These are phyloP conservation scores for Prunella himalayana DNA, from an alignment of 2,113 vertebrate species.

Conservation along the genomic window DNA sequence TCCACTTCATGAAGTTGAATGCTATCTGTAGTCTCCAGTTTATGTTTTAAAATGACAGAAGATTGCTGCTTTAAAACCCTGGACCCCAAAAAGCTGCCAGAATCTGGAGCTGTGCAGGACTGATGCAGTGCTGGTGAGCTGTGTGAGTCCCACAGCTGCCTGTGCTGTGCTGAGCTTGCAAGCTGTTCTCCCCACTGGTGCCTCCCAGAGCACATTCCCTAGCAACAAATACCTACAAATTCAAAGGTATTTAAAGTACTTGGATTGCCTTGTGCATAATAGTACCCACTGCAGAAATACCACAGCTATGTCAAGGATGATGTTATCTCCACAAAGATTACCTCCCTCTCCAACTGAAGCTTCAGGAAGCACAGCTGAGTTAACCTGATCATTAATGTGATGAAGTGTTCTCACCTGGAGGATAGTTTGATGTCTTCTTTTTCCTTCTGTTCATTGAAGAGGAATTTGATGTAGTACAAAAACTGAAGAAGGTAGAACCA, in stretches of 20 bases:
- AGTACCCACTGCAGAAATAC: not conserved
- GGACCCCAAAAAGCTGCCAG: not conserved
- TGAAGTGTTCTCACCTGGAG: not conserved
- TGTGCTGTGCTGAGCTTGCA: not conserved
- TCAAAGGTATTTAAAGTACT: not conserved
- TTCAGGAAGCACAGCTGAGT: not conserved
- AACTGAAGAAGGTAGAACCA: not conserved
- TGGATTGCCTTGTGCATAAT: not conserved
- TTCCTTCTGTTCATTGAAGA: not conserved
- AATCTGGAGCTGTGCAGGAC: not conserved
- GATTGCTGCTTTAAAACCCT: not conserved
- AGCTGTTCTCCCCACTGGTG: not conserved
- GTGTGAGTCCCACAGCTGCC: not conserved
- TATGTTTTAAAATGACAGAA: not conserved
- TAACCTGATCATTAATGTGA: not conserved
- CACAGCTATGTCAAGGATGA: not conserved
- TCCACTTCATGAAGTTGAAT: not conserved
- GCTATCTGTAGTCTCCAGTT: not conserved
- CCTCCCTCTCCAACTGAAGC: not conserved
- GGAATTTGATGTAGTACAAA: not conserved
- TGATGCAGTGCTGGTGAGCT: not conserved
- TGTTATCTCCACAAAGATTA: not conserved
- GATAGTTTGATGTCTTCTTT: not conserved
- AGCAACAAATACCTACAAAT: slow-evolving; percentile 1
- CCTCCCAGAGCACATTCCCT: not conserved